Evolutionary conservation across 1,140 invertebrate species (phyloP), one percentile per base, ranked within the genome.

Genomic region (Plutomurus gul): DNA sequence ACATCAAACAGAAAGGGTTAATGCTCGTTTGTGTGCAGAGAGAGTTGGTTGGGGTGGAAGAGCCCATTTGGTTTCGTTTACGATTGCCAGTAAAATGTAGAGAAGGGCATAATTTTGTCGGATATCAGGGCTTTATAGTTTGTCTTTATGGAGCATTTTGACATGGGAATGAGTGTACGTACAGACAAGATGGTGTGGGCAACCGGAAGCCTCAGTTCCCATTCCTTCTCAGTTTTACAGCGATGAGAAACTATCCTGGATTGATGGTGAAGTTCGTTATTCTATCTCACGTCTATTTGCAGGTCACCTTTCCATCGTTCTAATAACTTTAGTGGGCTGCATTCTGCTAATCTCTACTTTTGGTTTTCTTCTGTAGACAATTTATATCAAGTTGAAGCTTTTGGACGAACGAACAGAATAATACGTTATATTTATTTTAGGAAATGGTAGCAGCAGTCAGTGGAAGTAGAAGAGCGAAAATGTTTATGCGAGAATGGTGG

Each of bases 41-140:
- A 51, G 75, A 36, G 43, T 47, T 36, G 40, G 73, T 51, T 75
- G 40, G 46, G 47, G 73, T 46, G 73, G 30, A 47, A 36, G 36
- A 76, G 49, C 33, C 75, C 75, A 60, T 76, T 76, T 60, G 16
- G 27, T 22, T 72, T n/a, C 46, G 18, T 76, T 76, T 76, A 76
- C 51, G 51, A 60, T 60, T 16, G 51, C 51, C 47, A 13, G 47
- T 76, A 76, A 76, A 76, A 76, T 76, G 75, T 76, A 76, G 33
- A 27, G 73, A 76, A 74, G 46, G 39, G 72, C 40, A 74, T 74
- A 74, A 74, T 74, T n/a, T 74, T 74, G 72, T 74, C 46, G 72
- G 27, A 47, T 46, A 74, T 74, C 72, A 43, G 40, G 22, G 27
- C 72, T 74, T 74, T 74, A 74, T 74, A 74, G 46, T 49, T 49